Conservation (phyloP, 2,888 invertebrate species). For the Hydriomena furcata region DNA sequence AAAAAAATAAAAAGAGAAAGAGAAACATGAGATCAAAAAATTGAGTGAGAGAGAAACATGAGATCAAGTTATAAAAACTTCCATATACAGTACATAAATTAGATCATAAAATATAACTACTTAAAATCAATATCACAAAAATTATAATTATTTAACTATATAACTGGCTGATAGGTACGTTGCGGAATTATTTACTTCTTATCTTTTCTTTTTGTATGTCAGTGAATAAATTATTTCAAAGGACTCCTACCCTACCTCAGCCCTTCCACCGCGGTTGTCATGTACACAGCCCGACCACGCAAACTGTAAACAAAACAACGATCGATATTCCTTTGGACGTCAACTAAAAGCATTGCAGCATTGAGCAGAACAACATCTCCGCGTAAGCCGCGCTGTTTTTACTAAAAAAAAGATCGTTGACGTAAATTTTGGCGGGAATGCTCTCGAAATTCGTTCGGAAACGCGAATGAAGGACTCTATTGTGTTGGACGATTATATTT, state of each 20-base stretch:
- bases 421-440: conserved; percentile 65
- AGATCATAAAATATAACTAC: no score
- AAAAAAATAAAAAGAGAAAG: no score
- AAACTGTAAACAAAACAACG: conserved; percentile 79
- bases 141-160: no score
- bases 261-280: conserved; percentile 77
- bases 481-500: conserved; percentile 51
- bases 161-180: no score
- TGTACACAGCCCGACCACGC: conserved; percentile 74
- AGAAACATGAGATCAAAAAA: no score
- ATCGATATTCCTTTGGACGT: conserved; percentile 70
- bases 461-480: conserved; percentile 69
- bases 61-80: no score
- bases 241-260: conserved; percentile 50
- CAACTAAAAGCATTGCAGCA: conserved; percentile 63
- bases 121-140: no score
- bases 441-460: conserved; percentile 46
- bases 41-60: no score
- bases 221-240: no score
- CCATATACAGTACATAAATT: no score
- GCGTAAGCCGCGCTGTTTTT: background rate
- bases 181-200: no score
- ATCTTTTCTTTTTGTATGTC: no score
- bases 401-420: conserved; percentile 32
- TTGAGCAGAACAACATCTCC: conserved; percentile 48